A percentile compares a stretch with the other conserved stretches of the same genome.
Evolutionary conservation across 2,113 vertebrate genomes (phyloP).

Genomic region (Podilymbus podiceps): DNA sequence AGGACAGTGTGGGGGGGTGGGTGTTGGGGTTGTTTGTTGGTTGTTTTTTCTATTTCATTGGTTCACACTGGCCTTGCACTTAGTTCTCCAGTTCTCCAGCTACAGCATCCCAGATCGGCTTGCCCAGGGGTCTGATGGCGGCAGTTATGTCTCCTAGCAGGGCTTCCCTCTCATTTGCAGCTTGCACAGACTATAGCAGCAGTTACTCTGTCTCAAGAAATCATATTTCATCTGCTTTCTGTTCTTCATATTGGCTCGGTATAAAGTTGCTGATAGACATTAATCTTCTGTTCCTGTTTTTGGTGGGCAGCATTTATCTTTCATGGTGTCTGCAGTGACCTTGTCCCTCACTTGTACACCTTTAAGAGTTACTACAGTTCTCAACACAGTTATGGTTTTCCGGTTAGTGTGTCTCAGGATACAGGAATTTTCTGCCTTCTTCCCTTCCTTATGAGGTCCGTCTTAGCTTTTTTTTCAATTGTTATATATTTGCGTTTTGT

Average conservation of each 20-base stretch:
- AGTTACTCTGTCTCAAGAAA: background rate
- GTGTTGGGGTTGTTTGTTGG: no score
- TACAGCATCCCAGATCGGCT: background rate
- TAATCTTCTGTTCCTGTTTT: background rate
- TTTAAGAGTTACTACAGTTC: background rate
- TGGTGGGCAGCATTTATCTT: background rate
- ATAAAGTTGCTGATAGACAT: background rate
- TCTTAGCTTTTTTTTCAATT: background rate
- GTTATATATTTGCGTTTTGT: background rate
- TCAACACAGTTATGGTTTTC: background rate
- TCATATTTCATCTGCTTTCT: background rate
- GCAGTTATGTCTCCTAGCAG: background rate
- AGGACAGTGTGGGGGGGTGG: background rate
- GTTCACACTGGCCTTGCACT: background rate
- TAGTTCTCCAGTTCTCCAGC: background rate
- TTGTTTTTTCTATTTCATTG: background rate
- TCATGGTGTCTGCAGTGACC: background rate
- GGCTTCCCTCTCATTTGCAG: background rate
- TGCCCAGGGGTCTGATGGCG: background rate
- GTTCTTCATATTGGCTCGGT: background rate
- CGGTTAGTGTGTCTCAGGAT: background rate
- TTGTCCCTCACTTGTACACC: background rate
- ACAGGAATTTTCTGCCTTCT: background rate
- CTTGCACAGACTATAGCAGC: background rate
- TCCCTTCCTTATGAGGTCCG: background rate